These are phyloP conservation scores for Lontra canadensis DNA, from an alignment of 2,113 vertebrate genomes.

Conservation along the genomic window DNA sequence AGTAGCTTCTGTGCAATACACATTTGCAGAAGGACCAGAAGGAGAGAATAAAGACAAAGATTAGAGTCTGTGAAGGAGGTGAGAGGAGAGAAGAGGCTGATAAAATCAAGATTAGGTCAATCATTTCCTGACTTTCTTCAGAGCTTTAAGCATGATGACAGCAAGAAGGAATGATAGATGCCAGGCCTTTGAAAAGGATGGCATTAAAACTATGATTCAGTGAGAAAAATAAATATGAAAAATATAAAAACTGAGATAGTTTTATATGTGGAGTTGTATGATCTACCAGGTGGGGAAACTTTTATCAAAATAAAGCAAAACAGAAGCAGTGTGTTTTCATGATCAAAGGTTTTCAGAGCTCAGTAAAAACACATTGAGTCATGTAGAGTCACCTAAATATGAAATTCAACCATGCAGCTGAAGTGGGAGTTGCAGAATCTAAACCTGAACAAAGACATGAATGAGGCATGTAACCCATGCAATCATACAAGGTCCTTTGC, in stretches of 20 bases:
- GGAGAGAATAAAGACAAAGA: background rate
- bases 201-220: background rate
- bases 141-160: background rate
- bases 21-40: background rate
- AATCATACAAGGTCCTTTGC: fast-evolving
- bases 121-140: background rate
- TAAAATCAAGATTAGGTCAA: background rate
- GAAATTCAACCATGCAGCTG: background rate
- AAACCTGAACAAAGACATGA: fast-evolving
- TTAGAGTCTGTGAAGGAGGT: background rate
- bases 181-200: background rate
- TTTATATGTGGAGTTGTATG: background rate
- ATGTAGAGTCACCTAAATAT: background rate
- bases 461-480: fast-evolving
- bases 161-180: background rate
- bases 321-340: background rate
- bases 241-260: background rate
- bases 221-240: background rate
- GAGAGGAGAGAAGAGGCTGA: background rate
- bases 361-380: background rate
- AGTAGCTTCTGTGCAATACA: background rate
- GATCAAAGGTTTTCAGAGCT: background rate
- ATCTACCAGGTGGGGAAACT: background rate
- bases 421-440: background rate
- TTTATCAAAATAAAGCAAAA: background rate